Evolutionary conservation across 2,888 invertebrate species (phyloP).

Genomic region (Eupithecia insigniata): DNA sequence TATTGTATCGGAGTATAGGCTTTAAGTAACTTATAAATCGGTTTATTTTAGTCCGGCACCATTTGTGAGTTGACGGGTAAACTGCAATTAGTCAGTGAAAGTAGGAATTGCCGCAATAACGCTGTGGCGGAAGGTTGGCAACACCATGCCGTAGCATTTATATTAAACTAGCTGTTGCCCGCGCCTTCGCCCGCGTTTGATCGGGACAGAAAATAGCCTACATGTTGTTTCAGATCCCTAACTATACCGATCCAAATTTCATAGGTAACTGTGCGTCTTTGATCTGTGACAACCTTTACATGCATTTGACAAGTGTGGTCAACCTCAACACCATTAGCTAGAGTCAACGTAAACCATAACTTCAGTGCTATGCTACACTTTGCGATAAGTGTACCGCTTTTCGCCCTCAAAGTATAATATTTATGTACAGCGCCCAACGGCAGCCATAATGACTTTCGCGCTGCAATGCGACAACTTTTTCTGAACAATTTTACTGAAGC

Average conservation of each 20-base stretch:
- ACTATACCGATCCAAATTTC: no score
- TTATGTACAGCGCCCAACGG: not conserved
- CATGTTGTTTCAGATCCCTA: no score
- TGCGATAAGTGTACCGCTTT: not conserved
- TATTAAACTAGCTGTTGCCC: no score
- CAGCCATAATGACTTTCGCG: constrained; percentile 3
- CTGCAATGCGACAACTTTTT: constrained; percentile 23
- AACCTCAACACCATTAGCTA: no score
- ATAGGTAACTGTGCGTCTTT: no score
- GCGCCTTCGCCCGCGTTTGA: no score
- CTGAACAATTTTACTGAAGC: constrained; percentile 1
- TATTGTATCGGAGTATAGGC: not conserved
- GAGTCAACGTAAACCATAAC: no score
- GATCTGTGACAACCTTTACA: no score
- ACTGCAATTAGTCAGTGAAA: constrained; percentile 2
- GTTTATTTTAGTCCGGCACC: not conserved
- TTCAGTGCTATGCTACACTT: not conserved
- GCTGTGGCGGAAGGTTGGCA: not conserved
- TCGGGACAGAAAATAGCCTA: no score
- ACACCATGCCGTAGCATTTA: not conserved
- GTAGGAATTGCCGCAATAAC: not conserved
- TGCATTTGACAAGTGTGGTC: no score
- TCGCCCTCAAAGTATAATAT: not conserved
- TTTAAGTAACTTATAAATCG: not conserved
- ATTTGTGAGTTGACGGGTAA: not conserved